A percentile compares a stretch with the other conserved stretches of the same genome.
These are phyloP conservation scores for Philereme vetulata DNA, from an alignment of 2,888 invertebrate genomes.

Conservation along the genomic window DNA sequence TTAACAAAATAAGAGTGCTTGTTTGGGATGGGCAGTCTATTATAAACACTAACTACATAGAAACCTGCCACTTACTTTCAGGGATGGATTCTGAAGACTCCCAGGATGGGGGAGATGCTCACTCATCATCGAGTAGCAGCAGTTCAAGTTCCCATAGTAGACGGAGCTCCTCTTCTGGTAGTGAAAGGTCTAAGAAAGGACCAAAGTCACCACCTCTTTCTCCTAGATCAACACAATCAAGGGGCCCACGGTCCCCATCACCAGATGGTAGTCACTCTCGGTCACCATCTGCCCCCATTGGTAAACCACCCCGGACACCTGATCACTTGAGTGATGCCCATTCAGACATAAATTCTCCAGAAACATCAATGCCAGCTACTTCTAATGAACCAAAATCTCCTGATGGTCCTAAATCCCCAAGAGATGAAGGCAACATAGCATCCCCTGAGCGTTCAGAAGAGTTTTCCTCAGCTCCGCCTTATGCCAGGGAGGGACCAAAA, in stretches of 20 bases:
- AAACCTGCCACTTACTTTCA: slow-evolving; percentile 59
- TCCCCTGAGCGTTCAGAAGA: slow-evolving; percentile 60
- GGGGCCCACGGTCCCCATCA: slow-evolving; percentile 63
- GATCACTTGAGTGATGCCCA: slow-evolving; percentile 73
- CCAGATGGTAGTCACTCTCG: slow-evolving; percentile 59
- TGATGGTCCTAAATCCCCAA: slow-evolving; percentile 75
- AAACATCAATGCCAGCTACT: slow-evolving; percentile 70
- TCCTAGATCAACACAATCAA: slow-evolving; percentile 46
- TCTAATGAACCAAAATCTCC: slow-evolving; percentile 73
- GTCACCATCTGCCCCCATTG: slow-evolving; percentile 55
- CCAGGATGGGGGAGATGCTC: slow-evolving; percentile 75
- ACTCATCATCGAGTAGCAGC: slow-evolving; percentile 78
- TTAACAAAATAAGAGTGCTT: slow-evolving; percentile 51
- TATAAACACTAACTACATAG: slow-evolving; percentile 42
- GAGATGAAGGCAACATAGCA: slow-evolving; percentile 58
- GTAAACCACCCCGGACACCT: slow-evolving; percentile 58
- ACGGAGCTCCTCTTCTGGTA: slow-evolving; percentile 72
- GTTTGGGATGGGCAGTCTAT: slow-evolving; percentile 49
- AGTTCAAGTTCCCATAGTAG: slow-evolving; percentile 76
- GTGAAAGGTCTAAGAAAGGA: slow-evolving; percentile 69
- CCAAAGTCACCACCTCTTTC: slow-evolving; percentile 63
- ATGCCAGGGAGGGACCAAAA: slow-evolving; percentile 66
- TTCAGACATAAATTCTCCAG: slow-evolving; percentile 77
- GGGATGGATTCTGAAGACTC: slow-evolving; percentile 86
- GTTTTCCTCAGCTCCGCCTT: slow-evolving; percentile 57